These are phyloP conservation scores for Geotrypetes seraphini DNA, from an alignment of 2,797 vertebrate genomes.

Conservation along the genomic window DNA sequence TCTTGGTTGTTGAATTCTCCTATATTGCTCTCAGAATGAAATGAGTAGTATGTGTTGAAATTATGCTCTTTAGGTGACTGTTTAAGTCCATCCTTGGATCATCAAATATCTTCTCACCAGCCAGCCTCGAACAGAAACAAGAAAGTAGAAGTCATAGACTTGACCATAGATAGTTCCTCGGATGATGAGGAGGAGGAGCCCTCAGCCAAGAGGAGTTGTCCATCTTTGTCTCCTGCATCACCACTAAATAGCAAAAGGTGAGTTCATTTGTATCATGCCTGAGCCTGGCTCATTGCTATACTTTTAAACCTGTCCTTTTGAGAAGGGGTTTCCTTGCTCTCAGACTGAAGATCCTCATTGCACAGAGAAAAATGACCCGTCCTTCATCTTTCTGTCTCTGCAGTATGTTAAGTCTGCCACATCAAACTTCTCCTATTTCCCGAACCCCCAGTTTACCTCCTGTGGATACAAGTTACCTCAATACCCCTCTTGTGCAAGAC, in stretches of 20 bases:
- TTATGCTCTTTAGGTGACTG: conserved; percentile 71
- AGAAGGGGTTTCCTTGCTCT: too few relatives aligned
- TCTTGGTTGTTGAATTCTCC: too few relatives aligned
- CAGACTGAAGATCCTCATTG: too few relatives aligned
- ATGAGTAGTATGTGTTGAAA: too few relatives aligned
- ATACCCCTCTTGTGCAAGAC: conserved; percentile 89
- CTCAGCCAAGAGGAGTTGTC: conserved; percentile 77
- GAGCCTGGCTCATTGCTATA: too few relatives aligned
- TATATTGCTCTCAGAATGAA: too few relatives aligned
- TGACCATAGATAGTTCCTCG: conserved; percentile 92
- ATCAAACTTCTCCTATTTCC: conserved; percentile 86
- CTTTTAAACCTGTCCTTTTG: too few relatives aligned
- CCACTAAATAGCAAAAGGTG: conserved; percentile 84
- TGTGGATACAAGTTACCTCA: conserved; percentile 90
- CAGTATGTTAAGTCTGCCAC: conserved; percentile 79
- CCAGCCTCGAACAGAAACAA: conserved; percentile 69
- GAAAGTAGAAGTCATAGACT: conserved; percentile 90
- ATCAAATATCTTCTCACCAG: conserved; percentile 56
- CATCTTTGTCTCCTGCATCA: conserved; percentile 81
- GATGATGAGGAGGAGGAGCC: conserved; percentile 90
- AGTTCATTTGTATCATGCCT: too few relatives aligned
- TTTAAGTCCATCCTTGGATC: conserved; percentile 69
- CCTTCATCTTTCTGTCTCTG: neutral
- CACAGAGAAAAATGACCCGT: too few relatives aligned
- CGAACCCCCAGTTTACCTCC: conserved; percentile 87